These are phyloP conservation scores for Heliconius congener DNA, from an alignment of 1,140 invertebrate genomes.

Conservation along the genomic window DNA sequence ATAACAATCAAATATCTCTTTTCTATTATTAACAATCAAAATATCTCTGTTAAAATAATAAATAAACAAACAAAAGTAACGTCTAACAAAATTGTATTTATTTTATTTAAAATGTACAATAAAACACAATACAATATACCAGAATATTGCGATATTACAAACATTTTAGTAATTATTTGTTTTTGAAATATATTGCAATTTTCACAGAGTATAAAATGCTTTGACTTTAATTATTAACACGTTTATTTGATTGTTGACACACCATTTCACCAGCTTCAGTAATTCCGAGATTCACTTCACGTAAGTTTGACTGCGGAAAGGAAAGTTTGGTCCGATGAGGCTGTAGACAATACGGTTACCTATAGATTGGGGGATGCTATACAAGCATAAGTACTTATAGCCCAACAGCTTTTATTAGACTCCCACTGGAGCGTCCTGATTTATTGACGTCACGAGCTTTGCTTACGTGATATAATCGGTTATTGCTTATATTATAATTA, in stretches of 20 bases:
- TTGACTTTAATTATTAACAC: constrained; percentile 26
- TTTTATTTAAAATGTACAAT: no score
- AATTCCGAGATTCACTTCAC: constrained; percentile 58
- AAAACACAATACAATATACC: no score
- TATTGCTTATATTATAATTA: constrained; percentile 26
- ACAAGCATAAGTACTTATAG: constrained; percentile 49
- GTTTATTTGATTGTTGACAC: constrained; percentile 41
- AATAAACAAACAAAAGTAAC: no score
- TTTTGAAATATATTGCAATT: no score
- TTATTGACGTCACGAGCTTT: constrained; percentile 43
- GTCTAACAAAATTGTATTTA: no score
- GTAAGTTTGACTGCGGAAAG: constrained; percentile 75
- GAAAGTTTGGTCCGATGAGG: constrained; percentile 72
- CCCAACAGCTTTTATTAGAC: constrained; percentile 62
- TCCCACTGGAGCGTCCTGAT: constrained; percentile 53
- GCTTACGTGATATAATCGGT: constrained; percentile 30
- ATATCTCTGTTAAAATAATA: no score
- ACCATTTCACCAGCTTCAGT: constrained; percentile 38
- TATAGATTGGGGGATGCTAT: constrained; percentile 48
- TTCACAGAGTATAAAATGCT: no score
- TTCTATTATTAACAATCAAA: no score
- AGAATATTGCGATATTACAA: no score
- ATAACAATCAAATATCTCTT: no score
- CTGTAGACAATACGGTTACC: constrained; percentile 68
- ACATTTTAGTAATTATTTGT: no score